phyloP scores from a whole-genome alignment of 2,113 vertebrate species.

The Gallinago media region DNA sequence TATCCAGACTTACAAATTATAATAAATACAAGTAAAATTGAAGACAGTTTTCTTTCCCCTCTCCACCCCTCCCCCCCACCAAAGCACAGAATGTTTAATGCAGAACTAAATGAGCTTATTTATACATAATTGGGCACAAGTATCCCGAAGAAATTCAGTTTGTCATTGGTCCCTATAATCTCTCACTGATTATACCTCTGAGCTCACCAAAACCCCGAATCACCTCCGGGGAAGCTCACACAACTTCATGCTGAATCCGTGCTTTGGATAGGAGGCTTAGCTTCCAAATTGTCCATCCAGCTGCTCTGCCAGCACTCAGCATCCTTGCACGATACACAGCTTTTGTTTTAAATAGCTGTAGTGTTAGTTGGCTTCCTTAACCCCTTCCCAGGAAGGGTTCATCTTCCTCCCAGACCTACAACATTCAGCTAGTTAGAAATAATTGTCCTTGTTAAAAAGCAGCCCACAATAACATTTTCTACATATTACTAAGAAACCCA shows the following conservation, averaged over 20 bases:
- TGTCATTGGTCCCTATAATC: neutral
- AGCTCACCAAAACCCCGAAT: too few relatives aligned
- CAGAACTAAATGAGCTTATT: neutral
- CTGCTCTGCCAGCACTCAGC: neutral
- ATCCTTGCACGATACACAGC: neutral
- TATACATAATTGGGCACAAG: neutral
- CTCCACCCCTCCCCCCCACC: fast-evolving
- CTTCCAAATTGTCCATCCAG: neutral
- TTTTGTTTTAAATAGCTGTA: neutral
- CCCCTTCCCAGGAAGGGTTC: neutral
- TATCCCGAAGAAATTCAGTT: neutral
- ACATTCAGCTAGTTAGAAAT: neutral
- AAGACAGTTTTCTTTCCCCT: fast-evolving
- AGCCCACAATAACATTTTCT: constrained; percentile 55
- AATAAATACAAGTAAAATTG: constrained; percentile 18
- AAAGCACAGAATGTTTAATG: neutral
- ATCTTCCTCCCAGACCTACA: neutral
- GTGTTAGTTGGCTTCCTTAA: neutral
- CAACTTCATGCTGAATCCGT: too few relatives aligned
- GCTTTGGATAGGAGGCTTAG: neutral
- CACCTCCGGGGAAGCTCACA: too few relatives aligned
- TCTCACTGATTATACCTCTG: neutral
- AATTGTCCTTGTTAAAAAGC: constrained; percentile 50
- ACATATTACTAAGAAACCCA: constrained; percentile 36
- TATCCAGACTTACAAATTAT: constrained; percentile 15